phyloP scores from a whole-genome alignment of 1,140 invertebrate species.

The Bombus sylvicola region DNA sequence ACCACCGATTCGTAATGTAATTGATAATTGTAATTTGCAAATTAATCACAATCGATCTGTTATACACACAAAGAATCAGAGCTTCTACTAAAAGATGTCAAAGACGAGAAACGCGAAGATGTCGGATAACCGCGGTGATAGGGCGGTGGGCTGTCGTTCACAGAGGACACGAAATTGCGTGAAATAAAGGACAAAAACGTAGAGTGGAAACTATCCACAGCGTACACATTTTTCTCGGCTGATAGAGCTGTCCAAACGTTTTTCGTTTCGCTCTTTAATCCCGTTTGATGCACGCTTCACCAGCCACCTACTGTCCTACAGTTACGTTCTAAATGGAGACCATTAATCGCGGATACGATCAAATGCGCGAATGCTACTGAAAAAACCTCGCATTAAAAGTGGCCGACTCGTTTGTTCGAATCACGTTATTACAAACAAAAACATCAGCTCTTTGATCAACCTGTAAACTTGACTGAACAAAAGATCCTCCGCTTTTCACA shows the following conservation, averaged over 20 bases:
- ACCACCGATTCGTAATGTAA: too few species aligned
- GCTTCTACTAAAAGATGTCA: not conserved
- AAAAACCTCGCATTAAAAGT: not conserved
- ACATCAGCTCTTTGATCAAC: not conserved
- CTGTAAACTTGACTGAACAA: not conserved
- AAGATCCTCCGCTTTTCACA: not conserved
- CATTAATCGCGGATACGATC: slow-evolving; percentile 27
- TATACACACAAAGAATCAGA: not conserved
- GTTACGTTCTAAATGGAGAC: slow-evolving; percentile 19
- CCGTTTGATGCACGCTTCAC: slow-evolving; percentile 33
- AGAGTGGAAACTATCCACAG: not conserved
- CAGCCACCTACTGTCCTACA: not conserved
- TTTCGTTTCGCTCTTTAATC: slow-evolving; percentile 45
- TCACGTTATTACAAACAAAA: not conserved
- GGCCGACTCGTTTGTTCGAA: not conserved
- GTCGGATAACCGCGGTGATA: not conserved
- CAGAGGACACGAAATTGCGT: not conserved
- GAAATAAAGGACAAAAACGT: not conserved
- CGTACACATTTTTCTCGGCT: slow-evolving; percentile 37
- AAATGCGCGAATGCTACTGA: not conserved
- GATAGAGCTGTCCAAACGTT: slow-evolving; percentile 45
- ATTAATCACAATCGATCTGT: not conserved
- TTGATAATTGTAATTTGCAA: too few species aligned
- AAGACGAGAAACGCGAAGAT: not conserved
- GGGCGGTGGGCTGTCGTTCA: too few species aligned